These are phyloP conservation scores for Platycnemis pennipes DNA, from an alignment of 2,888 invertebrate genomes.

Conservation along the genomic window DNA sequence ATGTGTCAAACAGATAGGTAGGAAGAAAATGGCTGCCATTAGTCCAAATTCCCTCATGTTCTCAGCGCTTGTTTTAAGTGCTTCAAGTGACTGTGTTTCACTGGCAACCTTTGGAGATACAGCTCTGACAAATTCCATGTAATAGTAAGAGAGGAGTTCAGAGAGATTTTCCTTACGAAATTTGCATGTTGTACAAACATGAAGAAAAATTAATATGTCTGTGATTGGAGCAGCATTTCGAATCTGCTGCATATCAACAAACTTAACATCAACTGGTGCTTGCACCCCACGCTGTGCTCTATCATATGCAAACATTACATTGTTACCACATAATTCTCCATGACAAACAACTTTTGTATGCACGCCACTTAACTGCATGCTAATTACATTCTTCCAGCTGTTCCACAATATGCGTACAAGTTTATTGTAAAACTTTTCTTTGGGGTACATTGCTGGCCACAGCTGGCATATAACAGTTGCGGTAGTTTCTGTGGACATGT, in stretches of 20 bases:
- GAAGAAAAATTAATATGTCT: neutral
- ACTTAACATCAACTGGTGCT: constrained; percentile 38
- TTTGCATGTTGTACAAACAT: constrained; percentile 36
- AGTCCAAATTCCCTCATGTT: constrained; percentile 28
- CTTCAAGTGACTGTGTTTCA: neutral
- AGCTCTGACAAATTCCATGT: constrained; percentile 21
- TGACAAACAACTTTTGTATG: neutral
- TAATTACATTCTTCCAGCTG: neutral
- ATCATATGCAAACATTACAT: constrained; percentile 1
- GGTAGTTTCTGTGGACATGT: neutral
- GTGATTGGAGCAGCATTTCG: constrained; percentile 15
- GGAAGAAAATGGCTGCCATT: constrained; percentile 9
- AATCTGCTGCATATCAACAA: constrained; percentile 12
- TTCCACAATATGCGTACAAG: neutral
- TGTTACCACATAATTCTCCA: neutral
- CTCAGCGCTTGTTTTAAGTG: neutral
- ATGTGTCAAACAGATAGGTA: neutral
- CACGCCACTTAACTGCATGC: neutral
- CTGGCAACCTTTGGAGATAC: neutral
- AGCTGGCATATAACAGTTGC: constrained; percentile 10
- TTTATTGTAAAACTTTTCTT: neutral
- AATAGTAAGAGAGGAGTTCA: constrained; percentile 33
- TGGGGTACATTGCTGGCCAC: neutral
- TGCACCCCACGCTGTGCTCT: neutral
- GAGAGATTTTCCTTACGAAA: constrained; percentile 12